Conservation (phyloP, 2,113 vertebrate genomes). For the Arvicanthis niloticus region DNA sequence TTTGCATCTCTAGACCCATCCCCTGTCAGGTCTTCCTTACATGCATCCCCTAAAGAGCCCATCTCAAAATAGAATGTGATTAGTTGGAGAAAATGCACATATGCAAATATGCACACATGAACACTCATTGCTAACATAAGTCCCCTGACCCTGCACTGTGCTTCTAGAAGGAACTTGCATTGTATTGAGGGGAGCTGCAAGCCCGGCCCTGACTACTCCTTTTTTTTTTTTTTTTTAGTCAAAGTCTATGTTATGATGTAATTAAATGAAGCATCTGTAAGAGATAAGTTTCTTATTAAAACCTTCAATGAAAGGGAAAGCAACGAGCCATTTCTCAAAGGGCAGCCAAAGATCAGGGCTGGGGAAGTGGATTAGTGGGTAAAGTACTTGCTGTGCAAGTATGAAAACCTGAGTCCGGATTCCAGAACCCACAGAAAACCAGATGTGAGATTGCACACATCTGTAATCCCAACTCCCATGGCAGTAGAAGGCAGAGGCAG, state of each 20-base stretch:
- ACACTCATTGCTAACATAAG: not conserved
- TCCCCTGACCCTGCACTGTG: not conserved
- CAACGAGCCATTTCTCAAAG: not conserved
- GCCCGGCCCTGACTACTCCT: not conserved
- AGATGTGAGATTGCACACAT: not conserved
- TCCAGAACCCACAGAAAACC: not conserved
- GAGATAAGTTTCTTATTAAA: not conserved
- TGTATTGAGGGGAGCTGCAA: not conserved
- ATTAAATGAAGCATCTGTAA: not conserved
- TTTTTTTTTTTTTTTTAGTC: not conserved
- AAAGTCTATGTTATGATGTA: not conserved
- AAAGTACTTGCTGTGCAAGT: not conserved
- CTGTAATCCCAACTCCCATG: not conserved
- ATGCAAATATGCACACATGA: too few relatives aligned
- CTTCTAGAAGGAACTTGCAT: not conserved
- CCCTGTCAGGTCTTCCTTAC: not conserved
- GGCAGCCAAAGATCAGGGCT: too few relatives aligned
- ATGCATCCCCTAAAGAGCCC: not conserved
- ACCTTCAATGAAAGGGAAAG: not conserved
- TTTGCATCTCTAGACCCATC: not conserved
- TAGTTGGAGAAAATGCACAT: not conserved
- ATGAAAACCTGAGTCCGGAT: not conserved
- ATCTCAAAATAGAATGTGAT: conserved; percentile 30
- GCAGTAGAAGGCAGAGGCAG: not conserved
- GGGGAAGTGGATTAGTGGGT: not conserved